Conservation (phyloP, 2,113 vertebrate species). For the Microcebus ravelobensis region DNA sequence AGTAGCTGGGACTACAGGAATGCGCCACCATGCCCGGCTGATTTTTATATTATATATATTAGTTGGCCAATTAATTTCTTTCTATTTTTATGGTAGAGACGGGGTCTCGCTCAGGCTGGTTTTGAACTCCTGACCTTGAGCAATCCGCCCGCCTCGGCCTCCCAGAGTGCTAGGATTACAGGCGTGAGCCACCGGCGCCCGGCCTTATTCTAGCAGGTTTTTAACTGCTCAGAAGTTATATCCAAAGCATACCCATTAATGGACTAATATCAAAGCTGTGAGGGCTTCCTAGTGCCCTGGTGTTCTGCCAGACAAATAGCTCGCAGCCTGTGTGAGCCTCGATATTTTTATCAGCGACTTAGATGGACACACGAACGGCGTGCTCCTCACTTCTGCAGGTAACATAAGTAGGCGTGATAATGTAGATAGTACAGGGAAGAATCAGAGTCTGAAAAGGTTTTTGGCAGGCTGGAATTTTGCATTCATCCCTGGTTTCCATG, state of each 20-base stretch:
- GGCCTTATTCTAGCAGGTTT: too few relatives aligned
- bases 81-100: too few relatives aligned
- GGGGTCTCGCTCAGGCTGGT: too few relatives aligned
- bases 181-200: too few relatives aligned
- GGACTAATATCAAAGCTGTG: not conserved
- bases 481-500: not conserved
- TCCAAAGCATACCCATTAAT: not conserved
- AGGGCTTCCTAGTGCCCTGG: not conserved
- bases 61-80: too few relatives aligned
- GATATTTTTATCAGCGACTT: not conserved
- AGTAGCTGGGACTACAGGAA: too few relatives aligned
- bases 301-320: not conserved
- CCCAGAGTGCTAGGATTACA: too few relatives aligned
- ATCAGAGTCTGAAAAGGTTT: not conserved
- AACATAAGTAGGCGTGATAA: not conserved
- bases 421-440: not conserved
- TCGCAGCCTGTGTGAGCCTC: not conserved
- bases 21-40: too few relatives aligned
- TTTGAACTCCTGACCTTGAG: too few relatives aligned
- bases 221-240: conserved; percentile 32
- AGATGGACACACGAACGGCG: not conserved
- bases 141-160: too few relatives aligned
- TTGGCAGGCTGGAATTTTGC: not conserved
- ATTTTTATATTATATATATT: too few relatives aligned
- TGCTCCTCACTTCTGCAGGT: not conserved